phyloP scores from a whole-genome alignment of 2,113 vertebrate species.

The Urocitellus parryii region DNA sequence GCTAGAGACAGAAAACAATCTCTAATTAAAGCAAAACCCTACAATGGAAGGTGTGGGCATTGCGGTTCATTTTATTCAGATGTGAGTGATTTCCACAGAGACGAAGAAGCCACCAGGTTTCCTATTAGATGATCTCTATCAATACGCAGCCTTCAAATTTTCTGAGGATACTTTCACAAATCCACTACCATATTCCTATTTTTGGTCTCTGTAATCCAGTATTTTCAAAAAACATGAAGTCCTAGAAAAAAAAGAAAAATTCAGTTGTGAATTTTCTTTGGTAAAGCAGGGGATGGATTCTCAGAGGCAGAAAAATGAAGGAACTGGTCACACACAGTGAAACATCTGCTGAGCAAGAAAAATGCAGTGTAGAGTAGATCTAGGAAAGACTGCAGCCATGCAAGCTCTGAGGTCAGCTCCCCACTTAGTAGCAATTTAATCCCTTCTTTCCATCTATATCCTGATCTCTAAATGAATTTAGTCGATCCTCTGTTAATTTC shows the following conservation, averaged over 20 bases:
- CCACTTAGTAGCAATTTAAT: neutral
- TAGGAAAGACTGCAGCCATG: neutral
- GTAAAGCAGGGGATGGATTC: neutral
- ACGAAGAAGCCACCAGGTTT: neutral
- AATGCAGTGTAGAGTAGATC: neutral
- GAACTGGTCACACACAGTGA: neutral
- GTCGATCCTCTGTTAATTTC: neutral
- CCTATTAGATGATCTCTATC: neutral
- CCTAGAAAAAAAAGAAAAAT: constrained; percentile 85
- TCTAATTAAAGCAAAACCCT: neutral
- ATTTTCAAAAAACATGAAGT: constrained; percentile 95
- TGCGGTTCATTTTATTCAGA: neutral
- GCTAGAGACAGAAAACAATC: constrained; percentile 14
- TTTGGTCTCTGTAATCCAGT: fast-evolving
- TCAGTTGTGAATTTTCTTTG: constrained; percentile 49
- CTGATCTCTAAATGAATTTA: neutral
- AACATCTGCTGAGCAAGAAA: neutral
- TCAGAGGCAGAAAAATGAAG: neutral
- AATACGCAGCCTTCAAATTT: neutral
- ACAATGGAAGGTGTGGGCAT: neutral
- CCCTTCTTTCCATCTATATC: neutral
- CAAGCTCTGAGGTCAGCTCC: neutral
- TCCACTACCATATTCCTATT: constrained; percentile 52
- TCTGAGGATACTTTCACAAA: neutral
- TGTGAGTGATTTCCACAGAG: neutral